A percentile compares a stretch with the other conserved stretches of the same genome.
Conservation (phyloP, 2,113 vertebrate species). For the Prinia subflava region DNA sequence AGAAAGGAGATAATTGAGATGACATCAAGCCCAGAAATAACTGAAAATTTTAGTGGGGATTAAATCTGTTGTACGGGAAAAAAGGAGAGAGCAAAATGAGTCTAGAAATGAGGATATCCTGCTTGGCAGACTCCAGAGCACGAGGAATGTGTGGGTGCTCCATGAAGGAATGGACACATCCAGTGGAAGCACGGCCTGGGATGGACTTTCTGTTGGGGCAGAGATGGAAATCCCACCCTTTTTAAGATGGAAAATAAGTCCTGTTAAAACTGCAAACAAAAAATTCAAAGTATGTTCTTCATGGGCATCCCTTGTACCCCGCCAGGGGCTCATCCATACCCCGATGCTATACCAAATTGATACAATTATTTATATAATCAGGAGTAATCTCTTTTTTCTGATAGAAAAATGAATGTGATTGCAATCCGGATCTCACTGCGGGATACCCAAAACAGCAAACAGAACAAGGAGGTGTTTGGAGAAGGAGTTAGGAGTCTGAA, state of each 20-base stretch:
- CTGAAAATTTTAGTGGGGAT: background rate
- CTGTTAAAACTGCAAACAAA: background rate
- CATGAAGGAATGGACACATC: rapidly evolving
- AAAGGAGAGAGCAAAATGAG: background rate
- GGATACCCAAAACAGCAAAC: background rate
- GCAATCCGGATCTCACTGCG: background rate
- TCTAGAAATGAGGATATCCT: background rate
- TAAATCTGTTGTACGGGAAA: background rate
- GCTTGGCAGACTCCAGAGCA: background rate
- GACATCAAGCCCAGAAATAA: background rate
- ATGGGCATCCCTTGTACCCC: background rate
- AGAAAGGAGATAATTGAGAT: background rate
- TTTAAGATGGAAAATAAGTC: background rate
- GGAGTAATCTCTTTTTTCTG: background rate
- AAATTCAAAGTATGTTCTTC: background rate
- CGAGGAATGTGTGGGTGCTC: rapidly evolving
- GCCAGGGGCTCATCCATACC: background rate
- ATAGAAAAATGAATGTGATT: background rate
- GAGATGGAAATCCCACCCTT: background rate
- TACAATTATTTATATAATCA: background rate
- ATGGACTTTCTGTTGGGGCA: background rate
- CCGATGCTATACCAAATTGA: rapidly evolving
- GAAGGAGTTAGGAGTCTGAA: background rate
- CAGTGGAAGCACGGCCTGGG: background rate
- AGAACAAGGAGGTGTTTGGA: background rate